Evolutionary conservation across 2,797 vertebrate species (phyloP).

Genomic region (Sarcoramphus papa): DNA sequence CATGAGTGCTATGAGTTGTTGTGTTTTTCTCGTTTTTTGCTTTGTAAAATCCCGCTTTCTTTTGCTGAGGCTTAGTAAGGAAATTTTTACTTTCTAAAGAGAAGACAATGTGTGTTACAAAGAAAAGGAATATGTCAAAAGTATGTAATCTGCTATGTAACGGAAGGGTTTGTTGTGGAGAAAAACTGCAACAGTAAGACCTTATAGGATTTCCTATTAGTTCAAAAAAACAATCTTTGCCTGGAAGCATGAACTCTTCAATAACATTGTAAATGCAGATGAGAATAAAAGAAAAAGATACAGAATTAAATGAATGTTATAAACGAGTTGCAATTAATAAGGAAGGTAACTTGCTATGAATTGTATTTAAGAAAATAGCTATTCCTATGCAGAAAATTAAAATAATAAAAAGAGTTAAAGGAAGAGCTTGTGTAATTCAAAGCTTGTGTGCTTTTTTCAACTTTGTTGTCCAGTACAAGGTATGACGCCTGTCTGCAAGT

Average conservation of each 20-base stretch:
- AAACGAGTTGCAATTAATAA: background rate
- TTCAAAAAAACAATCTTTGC: background rate
- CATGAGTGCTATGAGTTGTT: background rate
- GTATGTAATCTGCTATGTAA: background rate
- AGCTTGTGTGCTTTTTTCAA: background rate
- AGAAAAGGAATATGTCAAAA: background rate
- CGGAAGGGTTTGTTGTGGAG: conserved; percentile 18
- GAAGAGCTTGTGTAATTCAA: background rate
- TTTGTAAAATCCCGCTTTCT: conserved; percentile 12
- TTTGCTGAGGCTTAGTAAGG: background rate
- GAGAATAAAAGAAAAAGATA: background rate
- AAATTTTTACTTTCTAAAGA: conserved; percentile 38
- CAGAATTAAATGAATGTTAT: background rate
- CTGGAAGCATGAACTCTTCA: background rate
- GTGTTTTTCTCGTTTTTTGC: background rate
- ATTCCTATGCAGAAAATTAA: background rate
- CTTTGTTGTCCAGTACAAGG: background rate
- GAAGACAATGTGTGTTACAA: background rate
- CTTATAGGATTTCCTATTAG: background rate
- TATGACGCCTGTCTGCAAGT: background rate
- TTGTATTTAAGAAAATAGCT: background rate
- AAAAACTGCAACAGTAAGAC: background rate
- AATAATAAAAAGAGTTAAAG: background rate
- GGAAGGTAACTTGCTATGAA: background rate
- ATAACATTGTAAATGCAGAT: background rate